Evolutionary conservation across 2,888 invertebrate species (phyloP).

Genomic region (Dolomedes plantarius): DNA sequence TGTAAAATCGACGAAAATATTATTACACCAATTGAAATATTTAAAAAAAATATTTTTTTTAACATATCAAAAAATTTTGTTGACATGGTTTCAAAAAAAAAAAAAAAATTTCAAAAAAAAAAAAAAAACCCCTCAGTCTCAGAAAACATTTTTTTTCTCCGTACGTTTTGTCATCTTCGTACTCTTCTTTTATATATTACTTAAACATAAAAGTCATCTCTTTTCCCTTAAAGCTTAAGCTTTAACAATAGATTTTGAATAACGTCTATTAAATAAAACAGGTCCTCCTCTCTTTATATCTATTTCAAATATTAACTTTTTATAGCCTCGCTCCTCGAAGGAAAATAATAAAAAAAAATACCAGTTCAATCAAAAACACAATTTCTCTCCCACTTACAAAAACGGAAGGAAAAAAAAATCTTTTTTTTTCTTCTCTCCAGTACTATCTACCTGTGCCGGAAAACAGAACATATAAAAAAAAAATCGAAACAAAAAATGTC

Average conservation of each 20-base stretch:
- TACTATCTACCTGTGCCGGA: conserved; percentile 11
- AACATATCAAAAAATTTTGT: too few species aligned
- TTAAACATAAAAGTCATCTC: neutral
- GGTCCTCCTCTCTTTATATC: neutral
- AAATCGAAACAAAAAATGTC: neutral
- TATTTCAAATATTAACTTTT: neutral
- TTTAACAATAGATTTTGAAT: neutral
- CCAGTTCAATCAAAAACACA: conserved; percentile 3
- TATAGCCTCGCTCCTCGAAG: neutral
- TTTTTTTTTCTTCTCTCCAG: conserved; percentile 42
- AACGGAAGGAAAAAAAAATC: conserved; percentile 10
- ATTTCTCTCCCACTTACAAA: conserved; percentile 25
- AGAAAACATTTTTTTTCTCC: too few species aligned
- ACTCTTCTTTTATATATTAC: neutral
- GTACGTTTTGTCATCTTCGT: too few species aligned
- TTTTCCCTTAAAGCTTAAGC: neutral
- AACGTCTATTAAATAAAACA: neutral
- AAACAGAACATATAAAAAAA: conserved; percentile 12
- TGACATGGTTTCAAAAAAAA: too few species aligned
- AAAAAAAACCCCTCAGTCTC: too few species aligned
- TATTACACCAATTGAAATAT: too few species aligned
- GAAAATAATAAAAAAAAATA: neutral
- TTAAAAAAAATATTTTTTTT: too few species aligned
- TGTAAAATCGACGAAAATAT: too few species aligned
- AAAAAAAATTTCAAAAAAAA: too few species aligned